These are phyloP conservation scores for Odontomyia ornata DNA, from an alignment of 2,888 invertebrate species.

Conservation along the genomic window DNA sequence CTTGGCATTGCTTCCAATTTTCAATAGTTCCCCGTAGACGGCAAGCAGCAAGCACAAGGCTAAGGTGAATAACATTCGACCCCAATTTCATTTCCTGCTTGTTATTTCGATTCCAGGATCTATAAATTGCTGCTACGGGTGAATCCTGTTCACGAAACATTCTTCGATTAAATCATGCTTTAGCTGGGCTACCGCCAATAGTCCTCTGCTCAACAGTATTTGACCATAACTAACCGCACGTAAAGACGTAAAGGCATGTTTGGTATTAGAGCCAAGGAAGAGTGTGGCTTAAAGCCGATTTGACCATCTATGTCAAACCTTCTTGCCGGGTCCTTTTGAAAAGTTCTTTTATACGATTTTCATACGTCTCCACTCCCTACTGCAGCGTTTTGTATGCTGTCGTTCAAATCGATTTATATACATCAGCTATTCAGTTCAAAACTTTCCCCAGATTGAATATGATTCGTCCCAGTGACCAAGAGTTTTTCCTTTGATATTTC, in stretches of 20 bases:
- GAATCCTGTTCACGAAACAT: neutral
- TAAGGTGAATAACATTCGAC: conserved; percentile 33
- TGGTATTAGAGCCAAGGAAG: neutral
- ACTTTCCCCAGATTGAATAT: conserved; percentile 38
- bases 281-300: neutral
- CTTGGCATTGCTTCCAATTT: conserved; percentile 1
- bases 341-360: neutral
- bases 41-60: neutral
- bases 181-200: neutral
- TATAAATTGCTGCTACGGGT: neutral
- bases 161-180: neutral
- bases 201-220: conserved; percentile 11
- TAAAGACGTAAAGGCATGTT: neutral
- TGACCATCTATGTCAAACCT: neutral
- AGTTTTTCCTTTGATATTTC: conserved; percentile 46
- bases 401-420: conserved; percentile 2
- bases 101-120: conserved; percentile 34
- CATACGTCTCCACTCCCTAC: neutral
- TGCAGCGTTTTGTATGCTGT: neutral
- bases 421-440: conserved; percentile 34
- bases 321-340: neutral
- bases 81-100: conserved; percentile 41
- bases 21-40: neutral
- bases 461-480: conserved; percentile 45
- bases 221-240: conserved; percentile 31